Conservation (phyloP, 2,113 vertebrate genomes). For the Sclerurus mexicanus region DNA sequence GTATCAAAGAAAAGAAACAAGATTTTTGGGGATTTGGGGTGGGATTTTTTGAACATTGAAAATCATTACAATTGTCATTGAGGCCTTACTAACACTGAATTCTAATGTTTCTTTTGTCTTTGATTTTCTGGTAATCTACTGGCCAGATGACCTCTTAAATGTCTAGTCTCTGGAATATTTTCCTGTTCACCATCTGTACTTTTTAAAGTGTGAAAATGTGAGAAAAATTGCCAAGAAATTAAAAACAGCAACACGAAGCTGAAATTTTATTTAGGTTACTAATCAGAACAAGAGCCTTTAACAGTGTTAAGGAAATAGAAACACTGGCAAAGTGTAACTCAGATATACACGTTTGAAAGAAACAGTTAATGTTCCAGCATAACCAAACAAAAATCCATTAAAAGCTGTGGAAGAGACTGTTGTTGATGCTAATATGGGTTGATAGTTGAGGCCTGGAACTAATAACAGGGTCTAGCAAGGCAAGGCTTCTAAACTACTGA, state of each 20-base stretch:
- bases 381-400: neutral
- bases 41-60: neutral
- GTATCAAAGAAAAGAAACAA: neutral
- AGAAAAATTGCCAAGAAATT: neutral
- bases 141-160: neutral
- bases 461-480: neutral
- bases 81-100: neutral
- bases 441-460: neutral
- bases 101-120: neutral
- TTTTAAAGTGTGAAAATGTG: neutral
- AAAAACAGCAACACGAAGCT: neutral
- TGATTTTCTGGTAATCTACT: neutral
- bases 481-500: neutral
- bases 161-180: neutral
- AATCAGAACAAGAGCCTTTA: neutral
- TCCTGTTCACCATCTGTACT: neutral
- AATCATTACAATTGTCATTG: neutral
- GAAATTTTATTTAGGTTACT: neutral
- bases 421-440: neutral
- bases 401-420: neutral
- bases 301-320: neutral
- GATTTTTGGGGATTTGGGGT: rapidly evolving
- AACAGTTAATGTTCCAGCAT: neutral
- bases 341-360: neutral
- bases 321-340: neutral